These are phyloP conservation scores for Cheilosia grossa DNA, from an alignment of 2,888 invertebrate species.

Conservation along the genomic window DNA sequence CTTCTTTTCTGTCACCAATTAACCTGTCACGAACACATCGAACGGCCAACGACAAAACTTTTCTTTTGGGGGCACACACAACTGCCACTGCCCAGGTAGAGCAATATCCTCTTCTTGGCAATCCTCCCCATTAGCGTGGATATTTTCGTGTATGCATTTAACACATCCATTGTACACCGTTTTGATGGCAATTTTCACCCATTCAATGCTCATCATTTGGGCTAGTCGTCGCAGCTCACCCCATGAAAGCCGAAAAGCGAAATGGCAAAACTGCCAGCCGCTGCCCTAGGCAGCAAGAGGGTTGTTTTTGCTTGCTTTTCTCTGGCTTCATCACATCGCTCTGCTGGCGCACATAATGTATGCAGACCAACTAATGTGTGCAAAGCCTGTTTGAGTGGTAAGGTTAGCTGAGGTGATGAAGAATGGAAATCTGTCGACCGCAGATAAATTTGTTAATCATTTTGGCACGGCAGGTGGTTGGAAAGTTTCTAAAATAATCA, in stretches of 20 bases:
- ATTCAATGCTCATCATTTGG: constrained; percentile 70
- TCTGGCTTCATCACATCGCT: constrained; percentile 48
- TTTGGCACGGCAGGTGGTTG: constrained; percentile 76
- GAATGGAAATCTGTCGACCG: constrained; percentile 76
- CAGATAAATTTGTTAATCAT: constrained; percentile 78
- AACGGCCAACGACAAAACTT: constrained; percentile 41
- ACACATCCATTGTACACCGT: constrained; percentile 72
- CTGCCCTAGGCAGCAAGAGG: constrained; percentile 51
- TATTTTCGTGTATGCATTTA: constrained; percentile 70
- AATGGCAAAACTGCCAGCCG: constrained; percentile 46
- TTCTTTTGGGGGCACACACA: constrained; percentile 29
- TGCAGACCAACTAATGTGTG: constrained; percentile 42
- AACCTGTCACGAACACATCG: constrained; percentile 61
- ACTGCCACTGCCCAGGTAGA: constrained; percentile 19
- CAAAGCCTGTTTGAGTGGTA: constrained; percentile 45
- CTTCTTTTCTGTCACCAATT: constrained; percentile 60
- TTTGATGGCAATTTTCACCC: constrained; percentile 67
- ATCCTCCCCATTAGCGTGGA: constrained; percentile 4
- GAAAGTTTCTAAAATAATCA: constrained; percentile 69
- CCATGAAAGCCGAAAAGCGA: constrained; percentile 24
- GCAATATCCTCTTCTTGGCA: background rate
- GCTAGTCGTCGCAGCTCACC: constrained; percentile 31
- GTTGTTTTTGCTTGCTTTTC: constrained; percentile 43
- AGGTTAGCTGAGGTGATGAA: constrained; percentile 13
- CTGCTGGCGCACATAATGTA: background rate